Conservation (phyloP, 1,140 invertebrate species). For the Meloidogyne hapla region DNA sequence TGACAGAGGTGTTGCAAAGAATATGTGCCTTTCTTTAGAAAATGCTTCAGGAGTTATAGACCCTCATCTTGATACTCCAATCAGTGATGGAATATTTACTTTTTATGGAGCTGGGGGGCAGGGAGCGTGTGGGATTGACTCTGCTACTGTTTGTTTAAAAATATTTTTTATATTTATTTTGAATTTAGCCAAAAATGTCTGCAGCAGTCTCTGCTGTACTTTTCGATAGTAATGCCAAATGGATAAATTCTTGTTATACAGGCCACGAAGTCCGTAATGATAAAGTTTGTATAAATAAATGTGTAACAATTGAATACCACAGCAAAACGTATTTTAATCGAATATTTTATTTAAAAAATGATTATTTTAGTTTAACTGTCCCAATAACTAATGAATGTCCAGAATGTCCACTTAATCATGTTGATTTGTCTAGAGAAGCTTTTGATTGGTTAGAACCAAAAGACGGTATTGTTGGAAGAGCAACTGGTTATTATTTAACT, state of each 20-base stretch:
- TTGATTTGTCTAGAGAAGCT: conserved; percentile 31
- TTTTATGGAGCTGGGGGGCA: conserved; percentile 28
- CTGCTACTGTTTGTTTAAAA: neutral
- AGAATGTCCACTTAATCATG: conserved; percentile 31
- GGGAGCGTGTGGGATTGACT: conserved; percentile 31
- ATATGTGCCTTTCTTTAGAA: too few species aligned
- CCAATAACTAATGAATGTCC: conserved; percentile 38
- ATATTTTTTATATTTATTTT: too few species aligned
- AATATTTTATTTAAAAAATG: neutral
- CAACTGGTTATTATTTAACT: conserved; percentile 18
- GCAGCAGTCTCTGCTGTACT: conserved; percentile 23
- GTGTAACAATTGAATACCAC: conserved; percentile 41
- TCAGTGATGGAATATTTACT: conserved; percentile 22
- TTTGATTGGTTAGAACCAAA: conserved; percentile 30
- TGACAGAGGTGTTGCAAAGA: too few species aligned
- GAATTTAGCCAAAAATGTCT: conserved; percentile 14
- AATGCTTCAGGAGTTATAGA: conserved; percentile 9
- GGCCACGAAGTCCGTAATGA: conserved; percentile 31
- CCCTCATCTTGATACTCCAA: conserved; percentile 27
- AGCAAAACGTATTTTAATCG: conserved; percentile 27
- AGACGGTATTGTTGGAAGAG: conserved; percentile 24
- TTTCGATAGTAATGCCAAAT: conserved; percentile 30
- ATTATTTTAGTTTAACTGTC: conserved; percentile 29
- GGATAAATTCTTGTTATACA: conserved; percentile 12
- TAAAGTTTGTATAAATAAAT: conserved; percentile 38